These are phyloP conservation scores for Drosophila neotestacea DNA, from an alignment of 2,888 invertebrate species.

Conservation along the genomic window DNA sequence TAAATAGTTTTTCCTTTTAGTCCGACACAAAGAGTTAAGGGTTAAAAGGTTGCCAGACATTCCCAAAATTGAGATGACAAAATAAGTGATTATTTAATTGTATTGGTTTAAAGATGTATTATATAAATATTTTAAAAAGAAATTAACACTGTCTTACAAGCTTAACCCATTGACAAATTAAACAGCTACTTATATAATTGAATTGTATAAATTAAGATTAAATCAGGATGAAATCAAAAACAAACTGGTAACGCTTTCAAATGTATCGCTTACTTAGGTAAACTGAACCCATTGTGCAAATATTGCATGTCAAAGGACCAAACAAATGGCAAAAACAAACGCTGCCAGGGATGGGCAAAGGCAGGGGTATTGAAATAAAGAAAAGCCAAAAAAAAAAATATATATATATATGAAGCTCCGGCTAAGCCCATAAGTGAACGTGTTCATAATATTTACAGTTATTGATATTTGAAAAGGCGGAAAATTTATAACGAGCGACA, in stretches of 20 bases:
- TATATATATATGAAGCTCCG: constrained; percentile 33
- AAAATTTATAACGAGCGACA: constrained; percentile 84
- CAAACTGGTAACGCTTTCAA: constrained; percentile 1
- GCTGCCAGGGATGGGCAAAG: not conserved
- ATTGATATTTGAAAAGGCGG: constrained; percentile 85
- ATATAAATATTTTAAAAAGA: too few species aligned
- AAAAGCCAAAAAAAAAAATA: not conserved
- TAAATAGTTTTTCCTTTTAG: too few species aligned
- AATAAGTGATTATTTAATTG: not conserved
- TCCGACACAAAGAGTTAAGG: too few species aligned
- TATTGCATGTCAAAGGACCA: constrained; percentile 72
- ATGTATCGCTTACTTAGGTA: constrained; percentile 3
- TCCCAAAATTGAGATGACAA: too few species aligned
- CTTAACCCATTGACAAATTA: too few species aligned
- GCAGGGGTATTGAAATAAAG: not conserved
- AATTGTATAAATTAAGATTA: too few species aligned
- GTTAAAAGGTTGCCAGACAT: too few species aligned
- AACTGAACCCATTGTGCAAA: constrained; percentile 41
- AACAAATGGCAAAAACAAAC: constrained; percentile 50
- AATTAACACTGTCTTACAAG: too few species aligned
- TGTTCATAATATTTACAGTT: constrained; percentile 85
- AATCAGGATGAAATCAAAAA: not conserved
- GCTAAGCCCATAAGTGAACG: constrained; percentile 80
- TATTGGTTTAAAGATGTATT: too few species aligned
- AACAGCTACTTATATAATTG: too few species aligned